A percentile compares a stretch with the other conserved stretches of the same genome.
phyloP scores from a whole-genome alignment of 92 coral and sea anemone genomes.

The Palythoa grandis region DNA sequence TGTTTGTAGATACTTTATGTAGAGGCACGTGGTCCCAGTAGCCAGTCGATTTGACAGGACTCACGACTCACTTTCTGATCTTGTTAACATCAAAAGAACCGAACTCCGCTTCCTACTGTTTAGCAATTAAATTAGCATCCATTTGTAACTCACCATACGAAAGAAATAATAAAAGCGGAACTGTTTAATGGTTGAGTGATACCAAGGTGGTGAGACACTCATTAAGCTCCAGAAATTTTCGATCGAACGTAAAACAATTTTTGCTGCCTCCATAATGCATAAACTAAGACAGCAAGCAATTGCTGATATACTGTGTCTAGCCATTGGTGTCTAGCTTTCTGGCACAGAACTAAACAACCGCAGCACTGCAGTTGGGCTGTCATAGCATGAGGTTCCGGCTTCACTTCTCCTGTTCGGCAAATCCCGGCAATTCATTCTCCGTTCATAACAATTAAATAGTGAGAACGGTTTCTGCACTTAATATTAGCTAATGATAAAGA shows the following conservation, averaged over 20 bases:
- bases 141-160: no score
- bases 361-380: slow-evolving; percentile 23
- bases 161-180: no score
- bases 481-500: not conserved
- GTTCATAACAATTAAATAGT: not conserved
- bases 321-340: slow-evolving; percentile 13
- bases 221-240: not conserved
- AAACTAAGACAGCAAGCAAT: slow-evolving; percentile 13
- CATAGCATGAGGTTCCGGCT: slow-evolving; percentile 16
- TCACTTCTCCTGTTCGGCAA: slow-evolving; percentile 21
- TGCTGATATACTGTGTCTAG: slow-evolving; percentile 8
- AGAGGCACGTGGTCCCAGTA: no score
- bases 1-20: no score
- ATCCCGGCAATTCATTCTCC: not conserved
- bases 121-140: no score
- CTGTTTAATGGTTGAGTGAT: slow-evolving; percentile 23
- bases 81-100: no score
- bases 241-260: not conserved
- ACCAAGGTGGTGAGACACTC: not conserved
- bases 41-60: no score
- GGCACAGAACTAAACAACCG: not conserved
- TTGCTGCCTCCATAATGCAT: not conserved
- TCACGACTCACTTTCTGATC: no score
- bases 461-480: slow-evolving; percentile 2
- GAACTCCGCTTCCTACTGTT: no score